phyloP scores from a whole-genome alignment of 2,113 vertebrate species.

The Callorhinus ursinus region DNA sequence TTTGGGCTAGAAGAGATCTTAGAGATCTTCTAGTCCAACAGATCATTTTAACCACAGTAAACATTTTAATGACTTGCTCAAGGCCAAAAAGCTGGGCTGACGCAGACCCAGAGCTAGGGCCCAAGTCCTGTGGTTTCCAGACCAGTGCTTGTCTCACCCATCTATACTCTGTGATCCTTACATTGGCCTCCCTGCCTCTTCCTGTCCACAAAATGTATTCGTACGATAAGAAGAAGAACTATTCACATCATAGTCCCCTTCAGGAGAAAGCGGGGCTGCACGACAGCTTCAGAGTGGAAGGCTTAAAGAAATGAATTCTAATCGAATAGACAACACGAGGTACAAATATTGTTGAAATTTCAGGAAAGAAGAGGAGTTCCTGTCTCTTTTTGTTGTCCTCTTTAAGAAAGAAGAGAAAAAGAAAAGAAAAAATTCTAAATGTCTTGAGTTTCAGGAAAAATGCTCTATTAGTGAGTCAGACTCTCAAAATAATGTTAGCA shows the following conservation, averaged over 20 bases:
- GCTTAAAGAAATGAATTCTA: slow-evolving; percentile 41
- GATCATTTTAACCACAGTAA: neutral
- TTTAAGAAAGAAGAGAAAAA: slow-evolving; percentile 42
- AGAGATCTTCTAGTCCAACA: neutral
- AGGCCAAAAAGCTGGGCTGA: neutral
- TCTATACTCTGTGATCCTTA: neutral
- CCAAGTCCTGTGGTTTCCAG: neutral
- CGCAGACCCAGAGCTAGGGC: neutral
- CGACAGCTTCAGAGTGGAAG: neutral
- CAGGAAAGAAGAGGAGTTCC: neutral
- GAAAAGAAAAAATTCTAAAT: slow-evolving; percentile 39
- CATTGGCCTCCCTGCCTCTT: neutral
- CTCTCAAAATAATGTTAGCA: slow-evolving; percentile 76
- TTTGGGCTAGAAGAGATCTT: neutral
- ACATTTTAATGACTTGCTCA: neutral
- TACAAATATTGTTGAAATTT: slow-evolving; percentile 14
- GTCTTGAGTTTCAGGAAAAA: slow-evolving; percentile 67
- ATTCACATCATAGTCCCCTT: neutral
- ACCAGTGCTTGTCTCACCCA: neutral
- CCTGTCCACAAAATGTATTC: neutral
- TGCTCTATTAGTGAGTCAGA: slow-evolving; percentile 75
- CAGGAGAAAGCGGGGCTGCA: neutral
- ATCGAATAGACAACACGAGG: neutral
- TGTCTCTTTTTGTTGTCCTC: slow-evolving; percentile 3
- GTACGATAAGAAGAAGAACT: neutral